Evolutionary conservation across 1,140 invertebrate species (phyloP).

Genomic region (Conus betulinus): DNA sequence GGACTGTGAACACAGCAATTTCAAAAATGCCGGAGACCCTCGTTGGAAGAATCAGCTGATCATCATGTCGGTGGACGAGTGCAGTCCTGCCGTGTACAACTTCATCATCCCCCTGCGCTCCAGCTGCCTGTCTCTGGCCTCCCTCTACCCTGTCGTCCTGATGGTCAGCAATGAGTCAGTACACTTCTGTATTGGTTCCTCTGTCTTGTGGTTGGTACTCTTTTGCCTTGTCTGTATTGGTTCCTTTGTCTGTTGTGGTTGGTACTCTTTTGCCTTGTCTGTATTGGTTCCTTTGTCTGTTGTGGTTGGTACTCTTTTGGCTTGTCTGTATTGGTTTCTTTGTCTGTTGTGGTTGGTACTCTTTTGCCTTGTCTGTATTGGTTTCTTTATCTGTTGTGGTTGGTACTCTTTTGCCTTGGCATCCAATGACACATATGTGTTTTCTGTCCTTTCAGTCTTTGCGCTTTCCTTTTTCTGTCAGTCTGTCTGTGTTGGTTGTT

Average conservation of each 20-base stretch:
- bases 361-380: too few species aligned
- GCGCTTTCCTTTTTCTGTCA: too few species aligned
- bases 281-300: too few species aligned
- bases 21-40: conserved; percentile 95
- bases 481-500: too few species aligned
- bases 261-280: too few species aligned
- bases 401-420: too few species aligned
- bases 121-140: conserved; percentile 94
- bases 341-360: not conserved
- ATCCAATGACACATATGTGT: too few species aligned
- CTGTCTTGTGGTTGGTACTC: not conserved
- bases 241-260: not conserved
- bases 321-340: not conserved
- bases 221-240: not conserved
- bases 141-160: conserved; percentile 95
- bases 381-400: too few species aligned
- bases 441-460: too few species aligned
- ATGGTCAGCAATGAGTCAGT: conserved; percentile 85
- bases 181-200: not conserved
- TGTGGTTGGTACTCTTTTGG: too few species aligned
- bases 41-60: conserved; percentile 98
- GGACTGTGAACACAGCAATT: conserved; percentile 95
- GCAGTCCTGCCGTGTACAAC: conserved; percentile 97
- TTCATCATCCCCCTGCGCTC: conserved; percentile 97
- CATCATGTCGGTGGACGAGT: conserved; percentile 95